Evolutionary conservation across 2,797 vertebrate species (phyloP).

Genomic region (Anomalospiza imberbis): DNA sequence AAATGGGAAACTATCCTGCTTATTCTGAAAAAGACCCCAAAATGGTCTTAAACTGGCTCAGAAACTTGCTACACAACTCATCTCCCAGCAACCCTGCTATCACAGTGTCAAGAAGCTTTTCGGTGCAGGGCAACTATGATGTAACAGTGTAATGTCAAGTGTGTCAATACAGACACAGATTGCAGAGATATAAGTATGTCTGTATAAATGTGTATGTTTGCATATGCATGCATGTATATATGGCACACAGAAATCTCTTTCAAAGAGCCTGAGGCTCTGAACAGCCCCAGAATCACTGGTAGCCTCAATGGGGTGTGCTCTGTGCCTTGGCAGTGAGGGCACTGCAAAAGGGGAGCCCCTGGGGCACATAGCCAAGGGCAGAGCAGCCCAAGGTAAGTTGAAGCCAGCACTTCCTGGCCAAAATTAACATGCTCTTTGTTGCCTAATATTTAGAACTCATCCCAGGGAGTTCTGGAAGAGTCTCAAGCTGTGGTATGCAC

Average conservation of each 20-base stretch:
- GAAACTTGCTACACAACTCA: not conserved
- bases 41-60: not conserved
- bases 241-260: not conserved
- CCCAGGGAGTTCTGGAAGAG: not conserved
- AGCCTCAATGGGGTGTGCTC: not conserved
- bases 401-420: not conserved
- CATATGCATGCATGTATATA: too few species aligned
- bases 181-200: not conserved
- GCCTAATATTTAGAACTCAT: not conserved
- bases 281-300: not conserved
- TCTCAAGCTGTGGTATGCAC: rapidly evolving
- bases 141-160: rapidly evolving
- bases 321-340: not conserved
- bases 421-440: not conserved
- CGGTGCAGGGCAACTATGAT: not conserved
- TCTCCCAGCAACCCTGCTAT: not conserved
- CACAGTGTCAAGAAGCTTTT: not conserved
- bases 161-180: not conserved
- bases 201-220: not conserved
- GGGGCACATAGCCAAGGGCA: not conserved
- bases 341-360: not conserved
- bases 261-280: not conserved
- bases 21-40: not conserved
- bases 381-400: not conserved
- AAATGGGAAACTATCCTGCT: not conserved